Conservation (phyloP, 1,140 invertebrate genomes). For the Halesus radiatus region DNA sequence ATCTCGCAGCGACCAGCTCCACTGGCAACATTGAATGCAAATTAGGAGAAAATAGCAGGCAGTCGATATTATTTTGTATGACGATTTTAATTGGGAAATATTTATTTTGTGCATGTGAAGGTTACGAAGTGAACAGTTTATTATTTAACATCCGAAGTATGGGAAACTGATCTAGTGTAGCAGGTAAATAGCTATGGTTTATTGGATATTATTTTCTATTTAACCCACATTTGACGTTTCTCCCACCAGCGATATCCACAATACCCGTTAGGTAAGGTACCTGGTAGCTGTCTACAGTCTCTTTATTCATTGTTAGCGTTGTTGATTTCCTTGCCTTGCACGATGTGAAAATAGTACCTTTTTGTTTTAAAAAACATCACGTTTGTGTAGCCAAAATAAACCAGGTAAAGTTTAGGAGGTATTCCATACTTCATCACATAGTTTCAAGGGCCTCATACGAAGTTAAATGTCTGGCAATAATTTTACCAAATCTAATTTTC, state of each 20-base stretch:
- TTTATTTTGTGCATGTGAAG: conserved; percentile 46
- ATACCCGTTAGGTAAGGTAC: conserved; percentile 51
- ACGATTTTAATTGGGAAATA: conserved; percentile 46
- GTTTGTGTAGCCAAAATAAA: too few species aligned
- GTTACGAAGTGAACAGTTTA: conserved; percentile 20
- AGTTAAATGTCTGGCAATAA: too few species aligned
- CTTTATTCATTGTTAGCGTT: conserved; percentile 43
- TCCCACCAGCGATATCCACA: conserved; percentile 32
- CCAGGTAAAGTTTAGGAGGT: too few species aligned
- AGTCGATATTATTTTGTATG: conserved; percentile 53
- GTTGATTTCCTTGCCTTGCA: conserved; percentile 1
- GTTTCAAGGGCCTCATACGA: too few species aligned
- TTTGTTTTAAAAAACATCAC: too few species aligned
- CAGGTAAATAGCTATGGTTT: conserved; percentile 35
- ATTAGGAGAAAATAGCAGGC: conserved; percentile 52
- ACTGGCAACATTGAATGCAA: conserved; percentile 46
- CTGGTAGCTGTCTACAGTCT: conserved; percentile 37
- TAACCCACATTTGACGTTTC: conserved; percentile 43
- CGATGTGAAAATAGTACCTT: too few species aligned
- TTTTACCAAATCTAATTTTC: too few species aligned
- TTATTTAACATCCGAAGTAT: conserved; percentile 29
- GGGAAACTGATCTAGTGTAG: conserved; percentile 31
- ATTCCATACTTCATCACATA: too few species aligned
- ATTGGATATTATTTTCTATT: neutral
- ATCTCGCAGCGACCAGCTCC: too few species aligned